A percentile compares a stretch with the other conserved stretches of the same genome.
These are phyloP conservation scores for Ageneiosus marmoratus DNA, from an alignment of 2,113 vertebrate genomes.

Conservation along the genomic window DNA sequence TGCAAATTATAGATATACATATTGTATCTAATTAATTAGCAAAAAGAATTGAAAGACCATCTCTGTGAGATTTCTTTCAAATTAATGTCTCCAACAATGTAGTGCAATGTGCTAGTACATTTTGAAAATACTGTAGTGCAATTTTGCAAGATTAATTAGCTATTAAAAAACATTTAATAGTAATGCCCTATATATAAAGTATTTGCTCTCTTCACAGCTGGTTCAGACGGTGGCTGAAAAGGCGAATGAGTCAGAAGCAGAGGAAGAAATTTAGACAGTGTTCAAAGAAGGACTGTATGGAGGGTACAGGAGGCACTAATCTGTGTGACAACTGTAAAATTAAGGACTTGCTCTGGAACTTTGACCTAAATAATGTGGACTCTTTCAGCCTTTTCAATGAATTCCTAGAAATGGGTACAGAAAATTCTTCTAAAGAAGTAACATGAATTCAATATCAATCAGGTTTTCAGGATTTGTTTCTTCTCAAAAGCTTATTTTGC, in stretches of 20 bases:
- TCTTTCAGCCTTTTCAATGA: constrained; percentile 94
- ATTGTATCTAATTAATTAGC: too few relatives aligned
- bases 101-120: not conserved
- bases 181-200: not conserved
- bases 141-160: not conserved
- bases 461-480: not conserved
- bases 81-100: not conserved
- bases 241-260: constrained; percentile 80
- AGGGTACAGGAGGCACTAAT: constrained; percentile 77
- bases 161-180: not conserved
- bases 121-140: not conserved
- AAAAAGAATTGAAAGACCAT: not conserved
- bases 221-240: constrained; percentile 93
- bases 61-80: not conserved
- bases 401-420: constrained; percentile 96
- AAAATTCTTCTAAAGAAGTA: not conserved
- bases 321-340: constrained; percentile 96
- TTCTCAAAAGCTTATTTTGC: not conserved
- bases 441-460: not conserved
- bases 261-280: constrained; percentile 34
- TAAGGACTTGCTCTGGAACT: constrained; percentile 80
- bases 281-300: constrained; percentile 63
- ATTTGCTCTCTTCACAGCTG: constrained; percentile 67
- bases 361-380: constrained; percentile 59
- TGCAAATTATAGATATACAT: not conserved